Base-by-base conservation (phyloP, 1,140 invertebrate genomes). In the Xylocopa sonorina region DNA sequence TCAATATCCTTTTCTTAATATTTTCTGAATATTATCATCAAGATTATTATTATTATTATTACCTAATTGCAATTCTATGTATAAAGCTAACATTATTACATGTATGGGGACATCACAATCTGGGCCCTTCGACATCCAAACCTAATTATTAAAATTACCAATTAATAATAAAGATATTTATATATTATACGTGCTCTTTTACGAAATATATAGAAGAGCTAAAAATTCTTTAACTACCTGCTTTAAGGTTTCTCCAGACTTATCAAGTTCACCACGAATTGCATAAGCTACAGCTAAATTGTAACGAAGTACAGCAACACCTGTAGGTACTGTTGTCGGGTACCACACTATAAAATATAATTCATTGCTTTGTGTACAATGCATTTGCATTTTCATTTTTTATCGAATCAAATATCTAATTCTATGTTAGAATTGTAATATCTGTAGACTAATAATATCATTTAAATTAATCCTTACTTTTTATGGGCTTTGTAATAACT, bases 201-300 rank as follows among this genome's bases (percentile, higher is more conserved):
- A 0, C 48, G 62, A 32, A 14, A 21, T 34, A 38, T n/a, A 14
- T 16, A 34, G 14, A 74, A 0, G 21, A n/a, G 0, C 0, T 10
- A 21, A 16, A 24, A 16, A 3, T 9, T 24, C 41, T 10, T 18
- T 21, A 78, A 72, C 82, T 32, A 95, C 94, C 85, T 95, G 93
- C 90, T 95, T 94, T n/a, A 98, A 90, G 38, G 95, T 93, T 83
- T 95, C 94, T 50, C 94, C 93, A 3, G 97, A 96, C 90, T 97
- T 96, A 69, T 96, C 95, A 60, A 95, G 93, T 89, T 98, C 96
- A 21, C 96, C 96, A 75, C 96, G 94, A 55, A 97, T 93, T 18
- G 96, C 95, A 90, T 97, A 95, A 16, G 95, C 95, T 18, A 97
- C 96, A 34, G 97, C 96, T 78, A 97, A 93, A 91, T 98, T 97